These are phyloP conservation scores for Zele albiditarsus DNA, from an alignment of 2,888 invertebrate genomes.

Conservation along the genomic window DNA sequence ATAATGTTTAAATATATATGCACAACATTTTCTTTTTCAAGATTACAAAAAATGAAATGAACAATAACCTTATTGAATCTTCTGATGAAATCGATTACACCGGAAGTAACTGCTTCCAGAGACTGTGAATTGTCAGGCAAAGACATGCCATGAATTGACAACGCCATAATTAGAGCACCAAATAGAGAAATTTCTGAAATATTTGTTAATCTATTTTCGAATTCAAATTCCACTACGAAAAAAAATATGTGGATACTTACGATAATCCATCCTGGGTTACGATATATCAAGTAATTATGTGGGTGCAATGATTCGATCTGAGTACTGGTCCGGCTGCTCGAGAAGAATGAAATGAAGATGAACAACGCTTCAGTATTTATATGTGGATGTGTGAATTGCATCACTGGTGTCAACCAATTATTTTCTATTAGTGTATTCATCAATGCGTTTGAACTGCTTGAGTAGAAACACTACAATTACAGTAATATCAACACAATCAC, in stretches of 20 bases:
- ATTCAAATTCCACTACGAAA: neutral
- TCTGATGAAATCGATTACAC: neutral
- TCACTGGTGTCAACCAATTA: no score
- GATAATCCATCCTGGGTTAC: neutral
- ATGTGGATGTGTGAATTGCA: no score
- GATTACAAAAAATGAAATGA: neutral
- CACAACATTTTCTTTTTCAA: neutral
- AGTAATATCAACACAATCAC: no score
- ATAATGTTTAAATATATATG: neutral
- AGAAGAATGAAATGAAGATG: neutral
- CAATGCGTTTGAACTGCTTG: no score
- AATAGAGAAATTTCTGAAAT: neutral
- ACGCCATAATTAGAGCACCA: no score
- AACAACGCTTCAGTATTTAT: no score
- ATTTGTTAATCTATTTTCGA: neutral
- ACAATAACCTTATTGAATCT: neutral
- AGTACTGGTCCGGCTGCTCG: no score
- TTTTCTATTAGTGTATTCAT: no score
- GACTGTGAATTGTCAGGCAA: neutral
- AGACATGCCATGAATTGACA: no score
- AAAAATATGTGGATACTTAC: neutral
- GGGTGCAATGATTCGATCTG: no score
- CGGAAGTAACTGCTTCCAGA: neutral
- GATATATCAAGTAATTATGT: no score
- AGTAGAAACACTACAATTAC: no score